A percentile compares a stretch with the other conserved stretches of the same genome.
Evolutionary conservation across 2,797 vertebrate species (phyloP).

Genomic region (Psittacula derbiana): DNA sequence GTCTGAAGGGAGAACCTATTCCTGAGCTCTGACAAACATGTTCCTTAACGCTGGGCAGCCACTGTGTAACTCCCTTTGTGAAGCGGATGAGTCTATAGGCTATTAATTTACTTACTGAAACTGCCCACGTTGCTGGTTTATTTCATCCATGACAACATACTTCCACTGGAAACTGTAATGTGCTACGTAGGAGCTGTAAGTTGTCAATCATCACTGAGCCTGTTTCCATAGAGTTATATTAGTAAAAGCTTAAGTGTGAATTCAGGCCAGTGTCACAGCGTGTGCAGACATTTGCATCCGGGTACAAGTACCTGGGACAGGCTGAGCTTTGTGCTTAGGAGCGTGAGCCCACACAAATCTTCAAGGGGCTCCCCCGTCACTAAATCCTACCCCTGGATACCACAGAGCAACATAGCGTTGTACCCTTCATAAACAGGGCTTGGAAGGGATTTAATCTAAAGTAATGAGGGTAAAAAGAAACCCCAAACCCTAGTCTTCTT

Average conservation of each 20-base stretch:
- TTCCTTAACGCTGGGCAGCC: neutral
- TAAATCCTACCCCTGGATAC: neutral
- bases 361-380: neutral
- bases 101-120: neutral
- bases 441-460: neutral
- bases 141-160: neutral
- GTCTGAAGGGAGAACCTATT: neutral
- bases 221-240: conserved; percentile 54
- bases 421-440: neutral
- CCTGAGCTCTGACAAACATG: neutral
- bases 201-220: conserved; percentile 12
- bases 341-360: neutral
- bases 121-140: neutral
- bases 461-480: neutral
- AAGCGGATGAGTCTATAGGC: neutral
- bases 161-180: neutral
- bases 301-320: neutral
- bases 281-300: neutral
- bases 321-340: neutral
- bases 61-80: neutral
- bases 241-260: neutral
- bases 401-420: neutral
- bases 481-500: neutral
- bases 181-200: conserved; percentile 11
- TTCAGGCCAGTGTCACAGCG: neutral